Evolutionary conservation across 2,113 vertebrate genomes (phyloP).

Genomic region (Eupsittula cactorum): DNA sequence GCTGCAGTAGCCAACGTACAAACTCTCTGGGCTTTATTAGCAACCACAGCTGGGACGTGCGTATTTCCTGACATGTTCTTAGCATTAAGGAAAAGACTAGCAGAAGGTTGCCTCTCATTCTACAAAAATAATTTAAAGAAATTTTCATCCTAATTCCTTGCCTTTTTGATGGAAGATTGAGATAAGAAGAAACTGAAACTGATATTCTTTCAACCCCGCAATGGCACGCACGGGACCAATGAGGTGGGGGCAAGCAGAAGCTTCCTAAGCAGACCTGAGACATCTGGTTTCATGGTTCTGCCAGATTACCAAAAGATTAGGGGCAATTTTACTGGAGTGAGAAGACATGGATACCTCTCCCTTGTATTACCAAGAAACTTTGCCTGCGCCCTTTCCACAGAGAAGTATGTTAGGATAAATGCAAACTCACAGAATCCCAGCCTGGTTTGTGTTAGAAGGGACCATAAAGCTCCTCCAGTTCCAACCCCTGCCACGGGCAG

Average conservation of each 20-base stretch:
- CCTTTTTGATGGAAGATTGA: background rate
- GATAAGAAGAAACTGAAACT: background rate
- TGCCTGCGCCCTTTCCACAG: background rate
- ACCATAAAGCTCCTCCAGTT: background rate
- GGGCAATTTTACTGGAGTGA: background rate
- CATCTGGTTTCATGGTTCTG: background rate
- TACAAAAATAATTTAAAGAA: background rate
- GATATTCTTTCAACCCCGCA: background rate
- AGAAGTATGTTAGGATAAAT: background rate
- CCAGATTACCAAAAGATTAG: too few relatives aligned
- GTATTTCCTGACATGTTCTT: background rate
- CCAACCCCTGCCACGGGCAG: background rate
- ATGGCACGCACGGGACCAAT: accelerated
- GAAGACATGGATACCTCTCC: background rate
- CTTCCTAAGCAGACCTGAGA: background rate
- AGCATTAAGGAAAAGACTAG: background rate
- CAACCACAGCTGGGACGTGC: accelerated
- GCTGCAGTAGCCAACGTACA: background rate
- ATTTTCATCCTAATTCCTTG: background rate
- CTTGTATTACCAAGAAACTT: background rate
- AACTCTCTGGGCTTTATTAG: background rate
- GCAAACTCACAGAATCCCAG: background rate
- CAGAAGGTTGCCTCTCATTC: background rate
- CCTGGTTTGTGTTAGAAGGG: background rate
- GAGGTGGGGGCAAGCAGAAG: background rate